phyloP scores from a whole-genome alignment of 1,140 invertebrate genomes.

The Temnothorax nylanderi region DNA sequence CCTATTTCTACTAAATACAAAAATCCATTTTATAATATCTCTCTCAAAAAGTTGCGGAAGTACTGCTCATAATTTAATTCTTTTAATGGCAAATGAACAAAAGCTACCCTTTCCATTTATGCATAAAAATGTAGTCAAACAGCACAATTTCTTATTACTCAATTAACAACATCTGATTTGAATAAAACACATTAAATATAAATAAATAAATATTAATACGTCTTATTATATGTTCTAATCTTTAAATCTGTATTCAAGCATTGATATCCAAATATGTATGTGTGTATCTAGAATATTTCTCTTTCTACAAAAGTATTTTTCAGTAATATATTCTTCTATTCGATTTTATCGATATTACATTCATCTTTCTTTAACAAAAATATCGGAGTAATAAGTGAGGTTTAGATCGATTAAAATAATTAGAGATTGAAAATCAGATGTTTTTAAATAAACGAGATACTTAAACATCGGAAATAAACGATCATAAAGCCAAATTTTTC shows the following conservation, averaged over 20 bases:
- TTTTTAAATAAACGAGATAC: not conserved
- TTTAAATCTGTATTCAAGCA: not conserved
- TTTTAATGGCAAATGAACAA: not conserved
- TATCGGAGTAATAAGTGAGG: not conserved
- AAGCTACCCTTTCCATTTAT: not conserved
- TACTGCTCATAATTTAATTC: not conserved
- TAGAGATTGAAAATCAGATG: not conserved
- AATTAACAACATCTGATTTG: not conserved
- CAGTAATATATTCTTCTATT: not conserved
- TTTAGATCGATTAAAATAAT: not conserved
- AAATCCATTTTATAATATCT: not conserved
- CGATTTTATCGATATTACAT: not conserved
- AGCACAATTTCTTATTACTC: not conserved
- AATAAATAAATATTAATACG: constrained; percentile 7
- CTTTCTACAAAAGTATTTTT: not conserved
- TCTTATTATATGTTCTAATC: not conserved
- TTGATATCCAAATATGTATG: not conserved
- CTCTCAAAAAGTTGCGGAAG: not conserved
- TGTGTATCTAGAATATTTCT: not conserved
- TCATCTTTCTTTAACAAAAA: not conserved
- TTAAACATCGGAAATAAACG: not conserved
- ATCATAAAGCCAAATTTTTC: not conserved
- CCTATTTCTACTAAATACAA: not conserved
- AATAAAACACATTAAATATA: constrained; percentile 4
- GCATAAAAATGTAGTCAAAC: not conserved